These are phyloP conservation scores for Lobophora halterata DNA, from an alignment of 2,888 invertebrate genomes.

Conservation along the genomic window DNA sequence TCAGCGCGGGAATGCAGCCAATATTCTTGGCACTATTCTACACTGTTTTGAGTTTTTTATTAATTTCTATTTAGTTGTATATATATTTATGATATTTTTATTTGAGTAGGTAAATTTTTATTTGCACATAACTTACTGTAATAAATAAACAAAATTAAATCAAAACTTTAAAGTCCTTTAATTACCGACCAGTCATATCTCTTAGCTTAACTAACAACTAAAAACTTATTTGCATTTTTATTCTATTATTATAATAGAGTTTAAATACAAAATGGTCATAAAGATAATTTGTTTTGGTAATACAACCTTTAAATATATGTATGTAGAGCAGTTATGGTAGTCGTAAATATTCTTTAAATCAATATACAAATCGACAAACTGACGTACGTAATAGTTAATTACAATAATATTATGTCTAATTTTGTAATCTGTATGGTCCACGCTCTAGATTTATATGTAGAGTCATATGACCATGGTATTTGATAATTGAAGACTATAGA, in stretches of 20 bases:
- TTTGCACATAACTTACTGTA: too few relatives aligned
- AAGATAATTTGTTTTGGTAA: conserved; percentile 28
- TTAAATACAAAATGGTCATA: conserved; percentile 22
- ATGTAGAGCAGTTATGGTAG: conserved; percentile 13
- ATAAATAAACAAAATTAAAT: too few relatives aligned
- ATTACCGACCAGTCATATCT: too few relatives aligned
- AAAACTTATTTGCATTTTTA: conserved; percentile 4
- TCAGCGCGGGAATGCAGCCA: too few relatives aligned
- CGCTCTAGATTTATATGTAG: conserved; percentile 16
- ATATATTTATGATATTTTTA: too few relatives aligned
- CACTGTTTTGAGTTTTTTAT: too few relatives aligned
- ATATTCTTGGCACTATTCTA: too few relatives aligned
- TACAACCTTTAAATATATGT: conserved; percentile 14
- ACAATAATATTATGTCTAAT: conserved; percentile 28
- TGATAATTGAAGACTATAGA: conserved; percentile 1
- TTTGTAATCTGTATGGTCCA: conserved; percentile 18
- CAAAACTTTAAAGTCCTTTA: too few relatives aligned
- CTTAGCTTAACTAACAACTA: conserved; percentile 1
- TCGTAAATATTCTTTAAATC: conserved; percentile 31
- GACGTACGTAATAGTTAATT: conserved; percentile 28
- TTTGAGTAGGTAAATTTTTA: too few relatives aligned
- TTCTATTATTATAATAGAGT: conserved; percentile 17
- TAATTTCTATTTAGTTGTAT: too few relatives aligned
- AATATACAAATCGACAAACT: conserved; percentile 25
- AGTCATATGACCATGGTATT: conserved; percentile 11